Evolutionary conservation across 1,140 invertebrate species (phyloP), one percentile per base, ranked within the genome.

Genomic region (Eueides isabella): DNA sequence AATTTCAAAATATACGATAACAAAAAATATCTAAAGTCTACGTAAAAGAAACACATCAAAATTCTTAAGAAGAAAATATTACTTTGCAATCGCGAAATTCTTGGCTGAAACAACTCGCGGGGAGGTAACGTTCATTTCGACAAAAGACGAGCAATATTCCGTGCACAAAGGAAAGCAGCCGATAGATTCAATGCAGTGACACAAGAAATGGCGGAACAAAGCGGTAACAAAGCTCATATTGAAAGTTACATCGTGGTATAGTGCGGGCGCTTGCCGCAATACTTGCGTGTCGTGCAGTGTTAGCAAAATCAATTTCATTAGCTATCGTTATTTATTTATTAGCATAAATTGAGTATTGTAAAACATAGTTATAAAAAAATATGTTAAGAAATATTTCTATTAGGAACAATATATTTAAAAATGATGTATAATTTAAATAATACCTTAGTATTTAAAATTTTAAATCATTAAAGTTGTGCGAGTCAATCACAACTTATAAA

Each of bases 161-260:
- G 87, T 85, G 90, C 88, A 92, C 91, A 92, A 92, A 92, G 90
- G 90, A 87, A 87, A 88, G 84, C 87, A 85, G 84, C 86, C 89
- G 89, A 92, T 92, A 92, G 91, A 92, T 92, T 92, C 91, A 91
- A 91, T 91, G 91, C 89, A 91, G 89, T 92, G 89, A 92, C 91
- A 92, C 86, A 91, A 91, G 91, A 91, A 92, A 91, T 87, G 87
- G 86, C 88, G 86, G 85, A 85, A 86, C 87, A 86, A 90, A 89
- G 86, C 87, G 89, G 89, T 92, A 89, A 91, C 88, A 92, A 92
- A 92, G 88, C 89, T 92, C 84, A 90, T 91, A 92, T 92, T 88
- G 88, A 86, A 88, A 91, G 86, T 89, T 88, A 90, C 87, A 88
- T 76, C 80, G 80, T 80, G 41, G 73, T 76, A 67, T 73, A 61